Base-by-base conservation (phyloP, 2,113 vertebrate species). In the Verasper variegatus region DNA sequence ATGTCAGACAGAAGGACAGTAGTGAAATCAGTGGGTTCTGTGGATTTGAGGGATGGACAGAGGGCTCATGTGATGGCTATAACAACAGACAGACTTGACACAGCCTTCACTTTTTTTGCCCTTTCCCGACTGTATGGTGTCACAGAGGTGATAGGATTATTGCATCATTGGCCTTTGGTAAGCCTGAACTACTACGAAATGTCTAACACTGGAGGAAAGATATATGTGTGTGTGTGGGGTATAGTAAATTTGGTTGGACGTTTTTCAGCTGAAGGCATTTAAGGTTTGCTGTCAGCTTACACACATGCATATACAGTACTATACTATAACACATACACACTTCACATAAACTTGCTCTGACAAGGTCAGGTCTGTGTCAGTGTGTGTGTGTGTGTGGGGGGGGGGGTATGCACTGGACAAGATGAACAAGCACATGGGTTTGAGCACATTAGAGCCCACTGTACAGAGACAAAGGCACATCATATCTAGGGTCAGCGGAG, bases 291-390 rank as follows among this genome's bases (percentile, higher is more conserved):
- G 61, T 80, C 31, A 45, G 52, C 52, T 45, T 20, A 71, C 68
- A 64, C 52, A 26, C 27, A 60, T 26, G 24, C 51, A 74, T 18
- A 31, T 31, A 74, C 65, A 81, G 54, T 64, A 66, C 18, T 52
- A 68, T 64, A 66, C 18, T 52, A 68, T 70, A 42, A 69, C 75
- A 82, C 66, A 67, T 23, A 47, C 64, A 63, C 42, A 24, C 23
- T 76, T 71, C 26, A 68, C 24, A 81, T 75, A 67, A 75, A 87
- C 37, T 18, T 35, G 54, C 42, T 85, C 66, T 66, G 87, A 87
- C 89, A 91, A 88, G 89, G 81, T 91, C 82, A 88, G 80, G 56
- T 54, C 70, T 83, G 37, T 82, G 76, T 88, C 81, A 77, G 78
- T 14, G 31, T 35, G 68, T 59, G 37, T 40, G 37, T 40, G 37